Base-by-base conservation (phyloP, 2,113 vertebrate species). In the Gymnarchus niloticus region DNA sequence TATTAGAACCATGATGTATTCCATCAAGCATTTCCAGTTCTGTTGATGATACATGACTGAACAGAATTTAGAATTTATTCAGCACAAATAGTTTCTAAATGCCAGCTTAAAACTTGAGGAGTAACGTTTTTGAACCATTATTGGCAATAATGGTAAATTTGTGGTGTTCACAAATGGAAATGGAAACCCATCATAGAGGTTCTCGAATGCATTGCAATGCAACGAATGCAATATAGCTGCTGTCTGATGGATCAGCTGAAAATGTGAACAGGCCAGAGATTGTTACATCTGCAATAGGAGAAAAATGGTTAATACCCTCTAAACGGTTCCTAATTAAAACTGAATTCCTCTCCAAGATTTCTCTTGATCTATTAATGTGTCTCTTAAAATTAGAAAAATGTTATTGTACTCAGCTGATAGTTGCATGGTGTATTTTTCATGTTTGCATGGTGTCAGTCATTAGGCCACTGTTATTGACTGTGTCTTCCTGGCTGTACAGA, bases 351-450 rank as follows among this genome's bases (percentile, higher is more conserved):
- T 89, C 87, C 87, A 89, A 88, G 88, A 88, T 84, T 81, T 33
- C 85, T 89, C 80, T 83, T 87, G 37, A 51, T 87, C 12, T 80
- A 25, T 73, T 61, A 41, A 87, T 57, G 51, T 17, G 37, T 78
- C 83, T 77, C 28, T 56, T 37, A 84, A 57, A 87, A 65, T 59
- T 81, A 84, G 80, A 85, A 86, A 41, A 80, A 77, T 69, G 37
- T 78, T 78, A 10, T 86, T 81, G 48, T 83, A 87, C 87, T 56
- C 3, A 19, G 80, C 86, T 17, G 89, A 87, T 85, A 89, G 86
- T 87, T 94, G 93, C 93, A 94, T 94, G 93, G 87, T 89, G 85
- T 91, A 88, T 88, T 86, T 87, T 69, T 91, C 90, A 87, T 90
- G 88, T 88, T 92, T 94, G 94, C 92, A 94, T 93, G 92, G 85